Evolutionary conservation across 2,113 vertebrate species (phyloP).

Genomic region (Meriones unguiculatus): DNA sequence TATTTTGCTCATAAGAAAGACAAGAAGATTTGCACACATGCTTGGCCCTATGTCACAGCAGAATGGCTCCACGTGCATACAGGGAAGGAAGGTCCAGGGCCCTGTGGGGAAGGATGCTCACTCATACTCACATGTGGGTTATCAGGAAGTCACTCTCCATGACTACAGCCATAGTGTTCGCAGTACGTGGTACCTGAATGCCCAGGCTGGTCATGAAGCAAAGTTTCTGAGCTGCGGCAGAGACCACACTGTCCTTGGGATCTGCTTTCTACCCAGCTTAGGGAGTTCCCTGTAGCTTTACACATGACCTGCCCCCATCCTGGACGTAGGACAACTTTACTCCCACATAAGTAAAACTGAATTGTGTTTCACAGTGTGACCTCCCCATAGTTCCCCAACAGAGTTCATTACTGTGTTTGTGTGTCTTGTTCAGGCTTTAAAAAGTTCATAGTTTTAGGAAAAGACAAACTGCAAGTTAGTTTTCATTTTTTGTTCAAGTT

Average conservation of each 20-base stretch:
- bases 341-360: background rate
- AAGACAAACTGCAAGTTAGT: slow-evolving; percentile 64
- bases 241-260: background rate
- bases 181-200: background rate
- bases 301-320: background rate
- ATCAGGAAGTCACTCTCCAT: background rate
- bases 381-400: background rate
- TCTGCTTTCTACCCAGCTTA: background rate
- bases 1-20: background rate
- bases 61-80: background rate
- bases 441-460: slow-evolving; percentile 30
- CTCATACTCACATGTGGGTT: background rate
- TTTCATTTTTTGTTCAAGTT: slow-evolving; percentile 78
- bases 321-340: background rate
- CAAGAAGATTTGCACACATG: background rate
- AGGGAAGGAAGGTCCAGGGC: background rate
- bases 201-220: background rate
- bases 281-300: background rate
- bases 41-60: background rate
- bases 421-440: slow-evolving; percentile 6
- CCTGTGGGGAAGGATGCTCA: rapidly evolving
- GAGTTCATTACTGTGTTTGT: background rate
- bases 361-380: too few relatives aligned
- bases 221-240: background rate
- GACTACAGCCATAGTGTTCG: background rate